phyloP scores from a whole-genome alignment of 2,888 invertebrate species.

The Formica aserva region DNA sequence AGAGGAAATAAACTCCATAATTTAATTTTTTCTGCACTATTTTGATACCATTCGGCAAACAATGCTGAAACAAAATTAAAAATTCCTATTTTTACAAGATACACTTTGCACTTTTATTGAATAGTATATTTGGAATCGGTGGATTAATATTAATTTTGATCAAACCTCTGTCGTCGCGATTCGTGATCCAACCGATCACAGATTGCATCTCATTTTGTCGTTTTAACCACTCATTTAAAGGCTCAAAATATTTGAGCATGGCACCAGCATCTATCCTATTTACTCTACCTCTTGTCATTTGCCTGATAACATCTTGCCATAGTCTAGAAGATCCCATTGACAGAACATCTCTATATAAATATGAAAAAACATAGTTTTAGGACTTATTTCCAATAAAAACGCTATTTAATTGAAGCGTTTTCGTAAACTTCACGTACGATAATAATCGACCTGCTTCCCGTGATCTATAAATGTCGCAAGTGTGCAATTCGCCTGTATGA shows the following conservation, averaged over 20 bases:
- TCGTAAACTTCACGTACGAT: conserved; percentile 87
- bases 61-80: conserved; percentile 81
- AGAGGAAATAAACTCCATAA: conserved; percentile 49
- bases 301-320: conserved; percentile 91
- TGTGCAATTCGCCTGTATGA: conserved; percentile 91
- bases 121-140: not conserved
- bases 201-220: conserved; percentile 91
- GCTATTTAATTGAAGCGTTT: not conserved
- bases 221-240: conserved; percentile 92
- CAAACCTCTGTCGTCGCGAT: conserved; percentile 88
- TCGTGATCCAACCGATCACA: conserved; percentile 92
- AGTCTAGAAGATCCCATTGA: conserved; percentile 90
- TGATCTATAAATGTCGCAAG: conserved; percentile 93
- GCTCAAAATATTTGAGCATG: conserved; percentile 93
- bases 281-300: conserved; percentile 90
- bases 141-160: conserved; percentile 31
- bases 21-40: conserved; percentile 36
- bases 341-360: conserved; percentile 89
- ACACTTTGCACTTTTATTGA: conserved; percentile 54
- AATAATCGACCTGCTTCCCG: conserved; percentile 92
- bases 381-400: not conserved
- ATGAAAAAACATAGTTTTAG: not conserved
- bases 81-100: conserved; percentile 75
- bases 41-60: conserved; percentile 83
- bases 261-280: conserved; percentile 92